Conservation (phyloP, 2,797 vertebrate species). For the Enteromius argenteus region DNA sequence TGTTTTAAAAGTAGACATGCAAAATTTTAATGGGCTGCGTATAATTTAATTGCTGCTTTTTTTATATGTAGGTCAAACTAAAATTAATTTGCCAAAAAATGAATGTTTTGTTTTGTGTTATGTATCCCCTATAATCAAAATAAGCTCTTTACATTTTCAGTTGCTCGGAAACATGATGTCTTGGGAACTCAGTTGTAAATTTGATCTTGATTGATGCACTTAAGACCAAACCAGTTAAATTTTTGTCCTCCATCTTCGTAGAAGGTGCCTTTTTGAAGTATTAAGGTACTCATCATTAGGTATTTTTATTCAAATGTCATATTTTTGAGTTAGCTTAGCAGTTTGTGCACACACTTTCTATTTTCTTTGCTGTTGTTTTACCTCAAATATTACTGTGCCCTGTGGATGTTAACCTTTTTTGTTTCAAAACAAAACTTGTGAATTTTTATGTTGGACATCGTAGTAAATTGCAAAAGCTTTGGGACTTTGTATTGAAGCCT, state of each 20-base stretch:
- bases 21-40: constrained; percentile 10
- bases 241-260: constrained; percentile 55
- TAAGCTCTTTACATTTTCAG: constrained; percentile 37
- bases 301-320: constrained; percentile 39
- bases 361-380: constrained; percentile 44
- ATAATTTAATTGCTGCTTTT: constrained; percentile 53
- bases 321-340: constrained; percentile 37
- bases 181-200: constrained; percentile 26
- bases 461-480: constrained; percentile 6
- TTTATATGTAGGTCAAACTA: constrained; percentile 35
- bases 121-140: constrained; percentile 35
- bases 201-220: constrained; percentile 52
- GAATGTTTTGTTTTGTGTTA: neutral
- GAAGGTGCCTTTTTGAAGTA: constrained; percentile 62
- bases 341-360: constrained; percentile 24
- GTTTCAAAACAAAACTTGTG: constrained; percentile 15
- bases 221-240: constrained; percentile 61
- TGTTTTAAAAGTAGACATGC: constrained; percentile 33
- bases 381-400: constrained; percentile 50
- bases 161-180: constrained; percentile 37
- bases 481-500: constrained; percentile 21
- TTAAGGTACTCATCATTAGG: constrained; percentile 59
- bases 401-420: constrained; percentile 36
- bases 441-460: constrained; percentile 9
- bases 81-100: constrained; percentile 55